A percentile compares a stretch with the other conserved stretches of the same genome.
phyloP scores from a whole-genome alignment of 53 echinoderm and acorn worm genomes.

The Astropecten irregularis region DNA sequence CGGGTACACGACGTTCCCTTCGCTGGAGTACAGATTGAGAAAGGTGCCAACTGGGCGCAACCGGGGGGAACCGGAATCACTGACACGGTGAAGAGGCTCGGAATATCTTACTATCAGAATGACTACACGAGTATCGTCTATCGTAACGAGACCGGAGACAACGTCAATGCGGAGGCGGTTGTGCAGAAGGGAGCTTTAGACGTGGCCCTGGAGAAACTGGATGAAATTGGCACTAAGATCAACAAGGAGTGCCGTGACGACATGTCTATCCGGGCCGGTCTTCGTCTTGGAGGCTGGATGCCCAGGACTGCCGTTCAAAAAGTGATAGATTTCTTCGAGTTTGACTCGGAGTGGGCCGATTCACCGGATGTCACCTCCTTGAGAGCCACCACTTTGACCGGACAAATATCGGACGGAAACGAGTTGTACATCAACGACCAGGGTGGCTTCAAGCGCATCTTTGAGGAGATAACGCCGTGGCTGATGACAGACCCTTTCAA shows the following conservation, averaged over 20 bases:
- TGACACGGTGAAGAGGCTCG: neutral
- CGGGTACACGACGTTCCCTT: constrained; percentile 47
- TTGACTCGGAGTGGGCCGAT: constrained; percentile 32
- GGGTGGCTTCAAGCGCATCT: constrained; percentile 40
- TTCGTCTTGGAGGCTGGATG: constrained; percentile 14
- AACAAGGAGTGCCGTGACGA: constrained; percentile 2
- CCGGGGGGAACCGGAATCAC: constrained; percentile 19
- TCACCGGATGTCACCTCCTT: constrained; percentile 23
- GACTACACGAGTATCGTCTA: constrained; percentile 19
- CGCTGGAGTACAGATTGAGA: constrained; percentile 37
- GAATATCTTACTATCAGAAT: neutral
- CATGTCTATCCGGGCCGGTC: constrained; percentile 26
- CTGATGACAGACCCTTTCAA: constrained; percentile 11
- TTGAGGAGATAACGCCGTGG: constrained; percentile 7
- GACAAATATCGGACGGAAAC: neutral
- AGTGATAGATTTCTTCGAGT: constrained; percentile 18
- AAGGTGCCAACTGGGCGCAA: constrained; percentile 58
- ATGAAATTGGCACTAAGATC: neutral
- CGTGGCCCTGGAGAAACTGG: constrained; percentile 11
- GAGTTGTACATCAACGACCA: constrained; percentile 33
- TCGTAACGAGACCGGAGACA: constrained; percentile 16
- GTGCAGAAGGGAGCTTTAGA: neutral
- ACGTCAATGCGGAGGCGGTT: constrained; percentile 12
- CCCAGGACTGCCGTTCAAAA: constrained; percentile 18
- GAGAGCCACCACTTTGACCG: neutral